These are phyloP conservation scores for Sturmia bella DNA, from an alignment of 2,888 invertebrate species.

Conservation along the genomic window DNA sequence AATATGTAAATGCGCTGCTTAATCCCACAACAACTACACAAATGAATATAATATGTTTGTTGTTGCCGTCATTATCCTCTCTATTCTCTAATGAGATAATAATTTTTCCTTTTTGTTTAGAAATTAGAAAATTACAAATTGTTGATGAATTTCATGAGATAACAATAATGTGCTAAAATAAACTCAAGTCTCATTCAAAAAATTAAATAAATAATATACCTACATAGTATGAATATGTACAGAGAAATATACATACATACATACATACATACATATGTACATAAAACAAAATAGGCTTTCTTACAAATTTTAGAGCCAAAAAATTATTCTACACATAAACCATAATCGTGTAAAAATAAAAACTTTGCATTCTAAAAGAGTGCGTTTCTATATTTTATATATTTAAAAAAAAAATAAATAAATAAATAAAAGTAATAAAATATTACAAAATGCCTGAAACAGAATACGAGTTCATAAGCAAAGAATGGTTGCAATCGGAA, in stretches of 20 bases:
- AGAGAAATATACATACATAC: too few species aligned
- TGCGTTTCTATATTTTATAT: background rate
- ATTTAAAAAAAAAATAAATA: conserved; percentile 20
- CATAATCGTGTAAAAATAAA: conserved; percentile 33
- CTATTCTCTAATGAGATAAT: conserved; percentile 19
- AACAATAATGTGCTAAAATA: conserved; percentile 65
- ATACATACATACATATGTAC: background rate
- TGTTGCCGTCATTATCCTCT: conserved; percentile 51
- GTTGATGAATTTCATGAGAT: conserved; percentile 71
- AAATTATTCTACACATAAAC: conserved; percentile 44
- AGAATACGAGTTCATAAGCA: conserved; percentile 87
- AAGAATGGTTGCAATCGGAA: conserved; percentile 90
- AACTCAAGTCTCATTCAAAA: conserved; percentile 35
- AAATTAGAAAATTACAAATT: conserved; percentile 72
- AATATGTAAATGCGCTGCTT: conserved; percentile 37
- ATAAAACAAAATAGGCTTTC: conserved; percentile 26
- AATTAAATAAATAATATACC: conserved; percentile 32
- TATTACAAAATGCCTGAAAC: conserved; percentile 82
- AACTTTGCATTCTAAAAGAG: conserved; percentile 17
- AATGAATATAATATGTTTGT: conserved; percentile 50
- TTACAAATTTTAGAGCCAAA: conserved; percentile 52
- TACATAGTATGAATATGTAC: conserved; percentile 1
- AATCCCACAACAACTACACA: conserved; percentile 25
- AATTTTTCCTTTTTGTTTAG: conserved; percentile 69
- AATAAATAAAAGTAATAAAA: background rate